These are phyloP conservation scores for Pipistrellus nathusii DNA, from an alignment of 2,797 vertebrate genomes.

Conservation along the genomic window DNA sequence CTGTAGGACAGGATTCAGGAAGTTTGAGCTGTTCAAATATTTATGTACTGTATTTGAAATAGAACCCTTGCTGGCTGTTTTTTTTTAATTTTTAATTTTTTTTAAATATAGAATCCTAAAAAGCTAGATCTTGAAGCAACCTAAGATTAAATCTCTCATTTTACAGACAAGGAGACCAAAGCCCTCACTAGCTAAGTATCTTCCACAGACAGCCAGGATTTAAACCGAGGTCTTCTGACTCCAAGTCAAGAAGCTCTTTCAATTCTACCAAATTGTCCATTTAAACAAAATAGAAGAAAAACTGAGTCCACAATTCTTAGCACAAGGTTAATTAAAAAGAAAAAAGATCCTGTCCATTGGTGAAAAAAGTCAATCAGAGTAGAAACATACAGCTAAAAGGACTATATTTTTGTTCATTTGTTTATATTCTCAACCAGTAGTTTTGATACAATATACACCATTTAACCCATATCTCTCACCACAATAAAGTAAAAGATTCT, in stretches of 20 bases:
- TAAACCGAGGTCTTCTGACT: conserved; percentile 14
- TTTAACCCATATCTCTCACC: neutral
- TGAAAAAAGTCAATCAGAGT: conserved; percentile 32
- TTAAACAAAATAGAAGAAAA: neutral
- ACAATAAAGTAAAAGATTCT: neutral
- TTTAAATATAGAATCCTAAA: neutral
- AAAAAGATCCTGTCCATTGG: neutral
- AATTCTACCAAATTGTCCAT: neutral
- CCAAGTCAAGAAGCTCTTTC: conserved; percentile 25
- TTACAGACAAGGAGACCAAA: conserved; percentile 1
- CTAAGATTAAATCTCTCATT: conserved; percentile 29
- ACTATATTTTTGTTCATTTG: conserved; percentile 15
- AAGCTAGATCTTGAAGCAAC: neutral
- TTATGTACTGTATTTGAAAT: neutral
- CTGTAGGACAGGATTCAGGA: neutral
- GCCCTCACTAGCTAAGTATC: neutral
- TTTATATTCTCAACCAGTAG: neutral
- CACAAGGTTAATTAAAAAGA: conserved; percentile 40
- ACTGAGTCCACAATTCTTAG: neutral
- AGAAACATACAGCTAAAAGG: neutral
- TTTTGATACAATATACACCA: neutral
- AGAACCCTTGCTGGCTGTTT: neutral
- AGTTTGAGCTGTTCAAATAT: neutral
- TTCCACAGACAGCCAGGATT: neutral
- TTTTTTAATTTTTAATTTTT: neutral